These are phyloP conservation scores for Caenorhabditis elegans DNA, from an alignment of 1,140 invertebrate genomes.

Conservation along the genomic window WBcel235 BX284606.5:644001-644500, in stretches of 20 bases:
- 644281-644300: not conserved
- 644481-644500: not conserved
- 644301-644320: slow-evolving; percentile 20
- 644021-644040: slow-evolving; percentile 18
- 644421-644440: slow-evolving; percentile 10
- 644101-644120: slow-evolving; percentile 7
- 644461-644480: slow-evolving; percentile 21
- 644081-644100: not conserved
- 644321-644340: not conserved
- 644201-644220: not conserved
- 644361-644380: not conserved
- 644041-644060: not conserved
- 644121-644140: slow-evolving; percentile 23
- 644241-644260: not conserved
- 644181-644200: slow-evolving; percentile 13
- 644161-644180: not conserved
- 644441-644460: slow-evolving; percentile 13
- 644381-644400: not conserved
- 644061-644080: not conserved
- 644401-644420: not conserved
- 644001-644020: slow-evolving; percentile 1
- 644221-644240: slow-evolving; percentile 6
- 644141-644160: slow-evolving; percentile 29
- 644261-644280: not conserved
- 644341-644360: not conserved